Evolutionary conservation across 2,113 vertebrate species (phyloP).

Genomic region (Merops nubicus): DNA sequence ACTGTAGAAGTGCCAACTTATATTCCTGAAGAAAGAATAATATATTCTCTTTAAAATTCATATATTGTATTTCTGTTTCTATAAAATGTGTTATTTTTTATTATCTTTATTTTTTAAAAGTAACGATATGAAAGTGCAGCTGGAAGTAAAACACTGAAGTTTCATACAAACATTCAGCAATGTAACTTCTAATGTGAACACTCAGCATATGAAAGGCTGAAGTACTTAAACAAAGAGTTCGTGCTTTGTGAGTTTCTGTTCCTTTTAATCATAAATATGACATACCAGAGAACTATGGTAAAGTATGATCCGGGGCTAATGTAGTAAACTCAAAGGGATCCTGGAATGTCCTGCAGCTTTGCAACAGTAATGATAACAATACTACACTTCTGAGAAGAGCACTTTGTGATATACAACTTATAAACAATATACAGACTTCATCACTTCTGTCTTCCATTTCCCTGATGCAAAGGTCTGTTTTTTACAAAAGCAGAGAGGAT

Average conservation of each 20-base stretch:
- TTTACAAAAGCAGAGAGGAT: background rate
- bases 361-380: background rate
- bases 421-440: background rate
- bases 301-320: background rate
- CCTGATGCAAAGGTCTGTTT: background rate
- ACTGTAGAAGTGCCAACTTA: constrained; percentile 86
- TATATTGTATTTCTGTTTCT: background rate
- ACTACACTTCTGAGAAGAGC: background rate
- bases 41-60: background rate
- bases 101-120: background rate
- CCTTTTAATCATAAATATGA: background rate
- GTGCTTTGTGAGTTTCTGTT: background rate
- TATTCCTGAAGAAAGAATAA: constrained; percentile 78
- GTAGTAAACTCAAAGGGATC: background rate
- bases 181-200: background rate
- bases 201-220: background rate
- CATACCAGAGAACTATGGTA: background rate
- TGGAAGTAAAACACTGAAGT: background rate
- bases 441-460: background rate
- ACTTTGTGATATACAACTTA: background rate
- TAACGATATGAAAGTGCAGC: background rate
- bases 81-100: background rate
- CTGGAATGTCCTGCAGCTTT: background rate
- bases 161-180: background rate
- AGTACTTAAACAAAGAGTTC: background rate